Evolutionary conservation across 2,113 vertebrate genomes (phyloP), one percentile per base, ranked within the genome.

Genomic region (Boulengeromyrus knoepffleri): DNA sequence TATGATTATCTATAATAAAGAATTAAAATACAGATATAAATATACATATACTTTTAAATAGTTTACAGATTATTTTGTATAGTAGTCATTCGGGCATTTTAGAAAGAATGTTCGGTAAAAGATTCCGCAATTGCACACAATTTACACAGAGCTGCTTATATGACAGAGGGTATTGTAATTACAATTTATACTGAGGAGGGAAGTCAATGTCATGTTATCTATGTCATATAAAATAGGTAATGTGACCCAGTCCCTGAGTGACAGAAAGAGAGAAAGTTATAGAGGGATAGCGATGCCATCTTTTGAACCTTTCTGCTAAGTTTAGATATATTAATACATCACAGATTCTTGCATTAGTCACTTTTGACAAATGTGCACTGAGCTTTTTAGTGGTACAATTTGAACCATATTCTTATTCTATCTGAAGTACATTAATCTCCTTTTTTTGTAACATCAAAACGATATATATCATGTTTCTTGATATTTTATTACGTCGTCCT

Each of bases 321-420:
- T 36, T 53, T 27, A 56, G 15, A 36, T 39, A 50, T 87, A 31
- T 52, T 46, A 85, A 88, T 87, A 86, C n/a, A 89, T 62, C 70
- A 47, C 39, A 89, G 46, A 89, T 50, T 47, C 74, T 89, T 88
- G 47, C 88, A 91, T 84, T 77, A 86, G 77, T 89, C 74, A 92
- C 88, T 90, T 89, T 94, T 93, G 95, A 92, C 92, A 95, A 95
- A 93, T 97, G 96, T 96, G 94, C 96, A 95, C 95, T 96, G 27
- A 89, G 39, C n/a, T 95, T 95, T 96, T 96, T 92, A 94, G 95
- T 96, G 96, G 95, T 94, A 95, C 92, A 95, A 95, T 96, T 96
- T 89, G 89, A 89, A 91, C 91, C 85, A 89, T 91, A 88, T 92
- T 92, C 88, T 89, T 90, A 95, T 95, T 95, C 90, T 93, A 87